Conservation (phyloP, 2,113 vertebrate genomes). For the Cephalopterus ornatus region DNA sequence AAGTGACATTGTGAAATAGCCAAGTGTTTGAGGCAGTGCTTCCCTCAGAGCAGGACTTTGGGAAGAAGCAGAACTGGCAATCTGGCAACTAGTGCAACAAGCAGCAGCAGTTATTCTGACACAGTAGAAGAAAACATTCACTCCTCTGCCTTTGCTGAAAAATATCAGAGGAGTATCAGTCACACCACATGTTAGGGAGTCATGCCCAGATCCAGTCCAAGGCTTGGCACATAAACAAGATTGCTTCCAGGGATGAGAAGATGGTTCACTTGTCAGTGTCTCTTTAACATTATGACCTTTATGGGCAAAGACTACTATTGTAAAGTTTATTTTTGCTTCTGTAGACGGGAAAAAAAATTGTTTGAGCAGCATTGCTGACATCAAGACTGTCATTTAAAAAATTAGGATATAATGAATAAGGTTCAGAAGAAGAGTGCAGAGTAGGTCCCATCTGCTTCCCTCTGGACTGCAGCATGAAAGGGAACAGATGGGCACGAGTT, state of each 20-base stretch:
- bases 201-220: background rate
- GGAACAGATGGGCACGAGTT: conserved; percentile 56
- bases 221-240: conserved; percentile 10
- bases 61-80: background rate
- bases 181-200: background rate
- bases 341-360: background rate
- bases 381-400: conserved; percentile 46
- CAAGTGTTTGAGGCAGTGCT: background rate
- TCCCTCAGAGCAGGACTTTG: background rate
- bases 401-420: conserved; percentile 61
- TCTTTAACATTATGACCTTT: conserved; percentile 19
- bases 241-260: background rate
- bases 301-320: background rate
- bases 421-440: conserved; percentile 41
- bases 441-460: conserved; percentile 57
- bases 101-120: background rate
- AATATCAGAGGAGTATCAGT: background rate
- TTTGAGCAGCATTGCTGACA: conserved; percentile 24
- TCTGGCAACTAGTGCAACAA: background rate
- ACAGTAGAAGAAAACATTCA: background rate
- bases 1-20: background rate
- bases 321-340: conserved; percentile 23
- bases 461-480: conserved; percentile 39
- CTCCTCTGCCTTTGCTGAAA: background rate
- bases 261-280: background rate